These are phyloP conservation scores for Pygmarrhopalites habei DNA, from an alignment of 1,140 invertebrate genomes.

Conservation along the genomic window DNA sequence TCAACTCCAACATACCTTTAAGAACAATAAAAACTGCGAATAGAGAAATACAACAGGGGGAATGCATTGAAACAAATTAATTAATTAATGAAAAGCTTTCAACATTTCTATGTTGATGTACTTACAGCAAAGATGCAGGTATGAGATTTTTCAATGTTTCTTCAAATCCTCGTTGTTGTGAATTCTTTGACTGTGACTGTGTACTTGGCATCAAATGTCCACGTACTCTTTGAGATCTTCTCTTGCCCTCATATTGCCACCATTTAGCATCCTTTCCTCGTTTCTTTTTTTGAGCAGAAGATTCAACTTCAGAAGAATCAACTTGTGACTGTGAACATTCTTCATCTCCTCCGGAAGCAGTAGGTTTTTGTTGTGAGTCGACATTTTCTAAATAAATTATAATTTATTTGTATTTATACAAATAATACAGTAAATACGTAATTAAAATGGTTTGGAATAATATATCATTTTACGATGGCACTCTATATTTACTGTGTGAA, in stretches of 20 bases:
- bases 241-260: conserved; percentile 60
- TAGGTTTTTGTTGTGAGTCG: neutral
- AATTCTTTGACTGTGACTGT: conserved; percentile 15
- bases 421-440: neutral
- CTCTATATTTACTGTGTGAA: conserved; percentile 26
- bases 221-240: conserved; percentile 57
- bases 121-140: conserved; percentile 51
- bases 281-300: conserved; percentile 24
- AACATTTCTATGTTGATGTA: conserved; percentile 2
- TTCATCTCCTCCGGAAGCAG: conserved; percentile 11
- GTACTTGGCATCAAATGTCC: conserved; percentile 39
- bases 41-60: no score
- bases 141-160: conserved; percentile 56
- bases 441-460: neutral
- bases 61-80: no score
- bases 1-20: conserved; percentile 40
- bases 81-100: neutral
- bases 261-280: conserved; percentile 48
- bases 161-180: conserved; percentile 54
- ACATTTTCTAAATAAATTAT: neutral
- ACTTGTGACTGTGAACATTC: conserved; percentile 14
- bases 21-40: no score
- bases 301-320: neutral
- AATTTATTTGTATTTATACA: neutral
- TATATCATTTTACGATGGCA: conserved; percentile 11